phyloP scores from a whole-genome alignment of 2,113 vertebrate genomes.

The Nycticebus coucang region DNA sequence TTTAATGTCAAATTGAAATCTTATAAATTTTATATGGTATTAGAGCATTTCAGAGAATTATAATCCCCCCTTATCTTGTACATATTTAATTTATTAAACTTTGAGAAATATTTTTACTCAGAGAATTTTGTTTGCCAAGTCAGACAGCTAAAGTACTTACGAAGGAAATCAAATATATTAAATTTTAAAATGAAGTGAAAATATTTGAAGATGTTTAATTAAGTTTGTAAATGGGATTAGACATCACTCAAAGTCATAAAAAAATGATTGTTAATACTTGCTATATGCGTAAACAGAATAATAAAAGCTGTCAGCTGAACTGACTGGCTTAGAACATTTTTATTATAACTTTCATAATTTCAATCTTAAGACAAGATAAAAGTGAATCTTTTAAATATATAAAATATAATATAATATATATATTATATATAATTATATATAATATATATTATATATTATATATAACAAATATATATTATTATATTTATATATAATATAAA shows the following conservation, averaged over 20 bases:
- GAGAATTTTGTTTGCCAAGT: slow-evolving; percentile 23
- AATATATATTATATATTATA: no score
- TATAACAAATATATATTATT: no score
- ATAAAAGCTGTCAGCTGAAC: not conserved
- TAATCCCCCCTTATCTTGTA: not conserved
- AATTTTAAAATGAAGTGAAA: slow-evolving; percentile 33
- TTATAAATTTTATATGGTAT: not conserved
- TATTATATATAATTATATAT: no score
- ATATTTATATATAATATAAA: no score
- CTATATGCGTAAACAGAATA: not conserved
- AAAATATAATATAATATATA: no score
- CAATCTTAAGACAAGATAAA: not conserved
- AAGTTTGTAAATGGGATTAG: not conserved
- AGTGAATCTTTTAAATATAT: not conserved
- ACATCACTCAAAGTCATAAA: not conserved
- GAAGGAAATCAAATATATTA: not conserved
- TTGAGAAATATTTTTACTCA: slow-evolving; percentile 11
- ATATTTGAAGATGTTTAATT: slow-evolving; percentile 36
- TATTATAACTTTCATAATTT: not conserved
- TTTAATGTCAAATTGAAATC: not conserved
- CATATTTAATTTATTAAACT: not conserved
- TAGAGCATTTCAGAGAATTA: not conserved
- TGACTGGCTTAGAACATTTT: not conserved
- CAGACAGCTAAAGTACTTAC: not conserved
- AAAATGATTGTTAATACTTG: not conserved